A percentile compares a stretch with the other conserved stretches of the same genome.
phyloP scores from a whole-genome alignment of 2,888 invertebrate species.

The Platycheirus albimanus region DNA sequence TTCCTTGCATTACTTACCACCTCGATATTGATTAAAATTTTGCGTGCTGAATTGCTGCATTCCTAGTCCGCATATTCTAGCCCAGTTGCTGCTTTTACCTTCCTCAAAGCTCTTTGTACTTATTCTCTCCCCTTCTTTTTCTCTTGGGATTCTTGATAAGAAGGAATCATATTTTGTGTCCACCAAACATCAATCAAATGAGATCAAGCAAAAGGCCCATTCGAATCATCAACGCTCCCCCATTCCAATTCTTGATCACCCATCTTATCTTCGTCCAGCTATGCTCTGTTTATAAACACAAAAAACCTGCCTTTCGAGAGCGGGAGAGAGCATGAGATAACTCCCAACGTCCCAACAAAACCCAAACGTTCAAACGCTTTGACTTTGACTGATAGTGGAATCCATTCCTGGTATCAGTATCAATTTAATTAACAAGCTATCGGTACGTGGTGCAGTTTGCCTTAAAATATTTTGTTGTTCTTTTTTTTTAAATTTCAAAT shows the following conservation, averaged over 20 bases:
- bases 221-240: neutral
- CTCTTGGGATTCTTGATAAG: too few species aligned
- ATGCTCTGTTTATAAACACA: constrained; percentile 64
- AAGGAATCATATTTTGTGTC: too few species aligned
- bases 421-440: constrained; percentile 42
- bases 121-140: too few species aligned
- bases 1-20: too few species aligned
- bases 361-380: constrained; percentile 23
- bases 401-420: constrained; percentile 50
- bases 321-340: constrained; percentile 23
- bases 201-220: constrained; percentile 1
- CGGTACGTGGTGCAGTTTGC: constrained; percentile 24
- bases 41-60: too few species aligned
- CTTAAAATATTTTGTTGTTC: neutral
- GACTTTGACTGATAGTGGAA: constrained; percentile 41
- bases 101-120: too few species aligned
- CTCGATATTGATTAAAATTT: too few species aligned
- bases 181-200: constrained; percentile 14
- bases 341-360: constrained; percentile 1
- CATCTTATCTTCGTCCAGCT: neutral
- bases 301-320: constrained; percentile 5
- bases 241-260: neutral
- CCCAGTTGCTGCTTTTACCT: too few species aligned
- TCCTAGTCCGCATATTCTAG: too few species aligned
- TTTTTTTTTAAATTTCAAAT: constrained; percentile 19